Conservation (phyloP, 2,888 invertebrate species). For the Adineta ricciae region DNA sequence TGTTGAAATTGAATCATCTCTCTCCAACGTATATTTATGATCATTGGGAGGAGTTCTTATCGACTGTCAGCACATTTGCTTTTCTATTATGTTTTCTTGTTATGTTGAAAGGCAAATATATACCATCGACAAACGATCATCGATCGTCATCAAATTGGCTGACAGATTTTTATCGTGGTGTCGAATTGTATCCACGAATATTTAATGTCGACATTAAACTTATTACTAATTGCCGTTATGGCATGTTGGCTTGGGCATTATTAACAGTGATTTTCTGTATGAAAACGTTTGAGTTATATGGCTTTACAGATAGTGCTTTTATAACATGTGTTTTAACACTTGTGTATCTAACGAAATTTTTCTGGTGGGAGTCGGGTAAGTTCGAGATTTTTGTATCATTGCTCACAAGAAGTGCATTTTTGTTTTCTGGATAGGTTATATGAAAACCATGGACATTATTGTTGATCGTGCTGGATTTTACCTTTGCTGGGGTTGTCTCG, state of each 20-base stretch:
- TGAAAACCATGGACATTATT: conserved; percentile 56
- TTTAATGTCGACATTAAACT: conserved; percentile 49
- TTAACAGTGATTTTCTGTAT: conserved; percentile 47
- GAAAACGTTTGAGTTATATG: conserved; percentile 48
- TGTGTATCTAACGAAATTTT: conserved; percentile 56
- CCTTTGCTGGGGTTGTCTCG: conserved; percentile 56
- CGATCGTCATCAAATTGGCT: conserved; percentile 49
- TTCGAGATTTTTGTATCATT: too few relatives aligned
- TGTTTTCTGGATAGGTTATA: conserved; percentile 48
- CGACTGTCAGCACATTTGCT: conserved; percentile 50
- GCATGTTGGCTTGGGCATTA: conserved; percentile 53
- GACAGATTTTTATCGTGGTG: conserved; percentile 57
- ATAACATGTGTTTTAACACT: conserved; percentile 52
- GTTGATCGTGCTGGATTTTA: conserved; percentile 54
- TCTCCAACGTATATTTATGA: conserved; percentile 50
- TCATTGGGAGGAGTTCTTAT: conserved; percentile 52
- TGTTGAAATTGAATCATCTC: conserved; percentile 41
- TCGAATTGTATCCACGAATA: conserved; percentile 55
- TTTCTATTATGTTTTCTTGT: conserved; percentile 49
- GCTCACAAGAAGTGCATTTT: too few relatives aligned
- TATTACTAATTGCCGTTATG: conserved; percentile 52
- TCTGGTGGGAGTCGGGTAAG: conserved; percentile 54
- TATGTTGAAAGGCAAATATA: conserved; percentile 46
- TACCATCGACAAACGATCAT: conserved; percentile 46
- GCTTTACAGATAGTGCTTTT: conserved; percentile 43